Base-by-base conservation (phyloP, 2,888 invertebrate genomes). In the Argyra leucocephala region DNA sequence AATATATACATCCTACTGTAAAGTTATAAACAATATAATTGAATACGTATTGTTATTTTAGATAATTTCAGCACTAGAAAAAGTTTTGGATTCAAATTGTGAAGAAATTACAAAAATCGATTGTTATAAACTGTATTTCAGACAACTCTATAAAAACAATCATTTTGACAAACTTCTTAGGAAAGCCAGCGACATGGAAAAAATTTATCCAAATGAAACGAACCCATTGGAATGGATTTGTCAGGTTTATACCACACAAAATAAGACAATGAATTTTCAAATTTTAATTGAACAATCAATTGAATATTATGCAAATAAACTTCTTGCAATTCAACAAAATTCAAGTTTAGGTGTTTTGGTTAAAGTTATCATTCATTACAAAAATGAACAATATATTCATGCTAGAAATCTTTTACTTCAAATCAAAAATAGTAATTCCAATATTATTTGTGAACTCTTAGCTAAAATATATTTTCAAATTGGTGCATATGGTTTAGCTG, bases 331-430 rank as follows among this genome's bases (percentile, higher is more conserved):
- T 7, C 84, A 88, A 71, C 75, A 82, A 68, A 82, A 83, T 68
- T 88, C 88, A 0, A 82, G 84, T 71, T 82, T 85, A 73, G 88
- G 84, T 2, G 76, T 83, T 36, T 79, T 89, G 60, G 82, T 88
- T 3, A 83, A 83, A 77, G 85, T 85, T 48, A 83, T 87, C 67
- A 74, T 84, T 65, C 75, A 79, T 22, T 85, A 80, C 75, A 77
- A 82, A 22, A 78, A 81, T 62, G 78, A 82, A 23, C 79, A 84
- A 66, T 83, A 83, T 70, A 73, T 84, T 22, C 82, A 84, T 67
- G 84, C 88, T 0, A 79, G 82, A 69, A 81, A 84, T 66, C 71
- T 80, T 69, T 74, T 85, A 18, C 77, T 81, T 0, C 77, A 81
- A 66, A 69, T 71, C 23, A 68, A 74, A 36, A 78, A 81, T 69